A percentile compares a stretch with the other conserved stretches of the same genome.
phyloP scores from a whole-genome alignment of 2,888 invertebrate genomes.

The Xestia xanthographa region DNA sequence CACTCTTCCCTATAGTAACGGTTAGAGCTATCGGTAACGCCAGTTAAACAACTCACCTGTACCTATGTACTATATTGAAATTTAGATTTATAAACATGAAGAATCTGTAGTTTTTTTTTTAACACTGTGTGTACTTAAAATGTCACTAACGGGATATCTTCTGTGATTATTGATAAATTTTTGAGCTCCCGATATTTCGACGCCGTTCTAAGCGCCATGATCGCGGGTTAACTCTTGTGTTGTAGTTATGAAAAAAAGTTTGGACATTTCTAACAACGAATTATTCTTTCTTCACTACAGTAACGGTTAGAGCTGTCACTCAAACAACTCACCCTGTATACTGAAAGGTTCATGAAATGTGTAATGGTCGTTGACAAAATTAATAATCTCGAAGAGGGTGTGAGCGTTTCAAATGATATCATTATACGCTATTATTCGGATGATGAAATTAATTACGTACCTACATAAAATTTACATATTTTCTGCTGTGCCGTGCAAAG shows the following conservation, averaged over 20 bases:
- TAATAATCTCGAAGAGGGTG: slow-evolving; percentile 74
- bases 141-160: too few relatives aligned
- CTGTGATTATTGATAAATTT: too few relatives aligned
- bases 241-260: neutral
- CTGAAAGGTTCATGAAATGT: slow-evolving; percentile 77
- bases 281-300: neutral
- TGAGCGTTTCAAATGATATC: slow-evolving; percentile 70
- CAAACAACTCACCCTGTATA: slow-evolving; percentile 57
- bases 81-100: neutral
- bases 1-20: neutral
- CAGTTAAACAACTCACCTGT: slow-evolving; percentile 11
- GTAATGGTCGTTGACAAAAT: slow-evolving; percentile 76
- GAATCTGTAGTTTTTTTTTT: neutral
- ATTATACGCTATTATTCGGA: slow-evolving; percentile 74
- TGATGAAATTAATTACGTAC: slow-evolving; percentile 72
- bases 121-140: too few relatives aligned
- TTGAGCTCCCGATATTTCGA: too few relatives aligned
- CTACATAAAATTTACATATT: slow-evolving; percentile 69
- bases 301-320: neutral
- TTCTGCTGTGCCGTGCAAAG: slow-evolving; percentile 43
- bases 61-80: slow-evolving; percentile 68
- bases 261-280: neutral
- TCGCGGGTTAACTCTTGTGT: too few relatives aligned
- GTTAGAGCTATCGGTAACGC: neutral
- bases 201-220: too few relatives aligned